These are phyloP conservation scores for Trialeurodes vaporariorum DNA, from an alignment of 1,140 invertebrate species.

Conservation along the genomic window DNA sequence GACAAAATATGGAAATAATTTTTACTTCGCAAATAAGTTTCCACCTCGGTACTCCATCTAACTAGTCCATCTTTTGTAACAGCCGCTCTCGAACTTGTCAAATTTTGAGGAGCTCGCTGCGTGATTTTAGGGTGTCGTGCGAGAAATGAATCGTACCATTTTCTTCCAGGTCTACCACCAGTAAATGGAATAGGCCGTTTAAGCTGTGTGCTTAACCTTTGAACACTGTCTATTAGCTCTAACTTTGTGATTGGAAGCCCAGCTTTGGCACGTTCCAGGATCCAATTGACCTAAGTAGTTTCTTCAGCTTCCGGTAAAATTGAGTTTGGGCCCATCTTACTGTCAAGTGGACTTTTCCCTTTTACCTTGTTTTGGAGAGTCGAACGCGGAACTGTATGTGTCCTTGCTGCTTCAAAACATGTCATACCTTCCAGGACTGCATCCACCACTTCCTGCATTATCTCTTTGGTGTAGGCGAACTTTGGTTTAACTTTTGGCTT, in stretches of 20 bases:
- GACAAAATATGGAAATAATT: slow-evolving; percentile 17
- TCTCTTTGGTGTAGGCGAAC: too few relatives aligned
- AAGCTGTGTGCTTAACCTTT: background rate
- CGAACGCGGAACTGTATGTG: too few relatives aligned
- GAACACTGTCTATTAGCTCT: background rate
- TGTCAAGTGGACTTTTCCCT: too few relatives aligned
- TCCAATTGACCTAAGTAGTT: too few relatives aligned
- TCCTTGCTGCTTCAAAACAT: too few relatives aligned
- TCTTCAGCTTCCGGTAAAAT: too few relatives aligned
- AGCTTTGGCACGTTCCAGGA: background rate
- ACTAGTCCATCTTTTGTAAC: slow-evolving; percentile 26
- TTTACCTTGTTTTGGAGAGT: too few relatives aligned
- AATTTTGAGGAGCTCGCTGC: slow-evolving; percentile 23
- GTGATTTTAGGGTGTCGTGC: slow-evolving; percentile 25
- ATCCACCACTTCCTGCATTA: too few relatives aligned
- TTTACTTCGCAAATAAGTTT: slow-evolving; percentile 25
- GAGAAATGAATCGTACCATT: slow-evolving; percentile 31
- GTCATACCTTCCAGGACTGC: too few relatives aligned
- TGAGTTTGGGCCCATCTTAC: too few relatives aligned
- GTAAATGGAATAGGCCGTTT: slow-evolving; percentile 14
- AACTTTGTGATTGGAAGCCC: background rate
- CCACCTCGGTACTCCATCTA: slow-evolving; percentile 27
- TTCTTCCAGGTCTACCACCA: slow-evolving; percentile 27
- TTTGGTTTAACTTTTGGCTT: too few relatives aligned
- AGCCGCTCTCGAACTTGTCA: slow-evolving; percentile 23